These are phyloP conservation scores for Allophyes oxyacanthae DNA, from an alignment of 2,888 invertebrate genomes.

Conservation along the genomic window DNA sequence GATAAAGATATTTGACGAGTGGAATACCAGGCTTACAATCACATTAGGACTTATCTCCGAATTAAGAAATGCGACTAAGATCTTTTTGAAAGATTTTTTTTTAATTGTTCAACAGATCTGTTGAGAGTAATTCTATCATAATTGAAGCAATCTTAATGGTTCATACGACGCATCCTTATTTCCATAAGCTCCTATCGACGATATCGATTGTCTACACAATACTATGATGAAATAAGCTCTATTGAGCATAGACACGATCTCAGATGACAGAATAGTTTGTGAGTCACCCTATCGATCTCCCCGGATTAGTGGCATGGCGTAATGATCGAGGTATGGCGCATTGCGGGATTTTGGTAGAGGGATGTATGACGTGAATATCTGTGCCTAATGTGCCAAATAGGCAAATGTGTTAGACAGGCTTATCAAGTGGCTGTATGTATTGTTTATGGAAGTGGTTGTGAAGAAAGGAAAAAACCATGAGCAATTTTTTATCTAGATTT, in stretches of 20 bases:
- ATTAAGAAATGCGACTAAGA: neutral
- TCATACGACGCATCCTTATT: no score
- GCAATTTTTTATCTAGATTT: no score
- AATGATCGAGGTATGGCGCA: conserved; percentile 45
- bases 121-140: no score
- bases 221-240: neutral
- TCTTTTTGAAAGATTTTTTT: no score
- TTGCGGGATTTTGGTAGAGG: conserved; percentile 18
- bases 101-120: no score
- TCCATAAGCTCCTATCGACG: no score
- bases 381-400: neutral
- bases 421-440: neutral
- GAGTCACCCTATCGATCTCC: conserved; percentile 28
- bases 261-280: conserved; percentile 18
- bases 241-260: conserved; percentile 4
- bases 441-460: no score
- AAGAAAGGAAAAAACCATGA: no score
- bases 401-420: no score
- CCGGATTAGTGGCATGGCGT: conserved; percentile 13
- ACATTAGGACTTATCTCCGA: conserved; percentile 4
- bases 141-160: no score
- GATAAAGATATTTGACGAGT: no score
- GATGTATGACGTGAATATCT: neutral
- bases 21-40: no score
- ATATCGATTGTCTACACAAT: neutral